These are phyloP conservation scores for Diceros bicornis DNA, from an alignment of 2,797 vertebrate genomes.

Conservation along the genomic window DNA sequence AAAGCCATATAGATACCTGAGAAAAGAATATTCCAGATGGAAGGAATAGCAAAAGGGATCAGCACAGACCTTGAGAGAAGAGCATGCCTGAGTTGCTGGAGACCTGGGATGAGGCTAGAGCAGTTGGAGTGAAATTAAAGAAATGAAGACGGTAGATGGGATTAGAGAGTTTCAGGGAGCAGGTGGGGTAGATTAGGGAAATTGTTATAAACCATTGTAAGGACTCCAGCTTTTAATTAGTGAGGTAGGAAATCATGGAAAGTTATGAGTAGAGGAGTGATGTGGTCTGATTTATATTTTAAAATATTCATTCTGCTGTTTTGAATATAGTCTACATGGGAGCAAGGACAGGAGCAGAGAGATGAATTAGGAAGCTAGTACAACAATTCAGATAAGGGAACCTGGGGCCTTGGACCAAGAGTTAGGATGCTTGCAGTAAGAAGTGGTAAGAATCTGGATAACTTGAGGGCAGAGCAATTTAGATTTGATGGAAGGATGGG, in stretches of 20 bases:
- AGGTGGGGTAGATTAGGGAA: fast-evolving
- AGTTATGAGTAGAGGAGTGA: neutral
- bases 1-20: neutral
- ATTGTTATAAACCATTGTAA: neutral
- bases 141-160: neutral
- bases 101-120: neutral
- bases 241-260: neutral
- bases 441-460: neutral
- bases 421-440: neutral
- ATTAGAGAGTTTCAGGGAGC: neutral
- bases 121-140: neutral
- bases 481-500: neutral
- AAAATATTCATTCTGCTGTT: neutral
- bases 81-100: neutral
- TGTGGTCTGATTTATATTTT: neutral
- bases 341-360: neutral
- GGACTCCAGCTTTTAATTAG: neutral
- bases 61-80: neutral
- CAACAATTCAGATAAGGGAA: neutral
- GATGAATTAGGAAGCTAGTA: neutral
- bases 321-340: neutral
- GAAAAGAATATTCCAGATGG: neutral
- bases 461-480: neutral
- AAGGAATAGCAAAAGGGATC: neutral
- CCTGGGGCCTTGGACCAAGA: neutral